These are phyloP conservation scores for Falco berigora DNA, from an alignment of 2,797 vertebrate species.

Conservation along the genomic window DNA sequence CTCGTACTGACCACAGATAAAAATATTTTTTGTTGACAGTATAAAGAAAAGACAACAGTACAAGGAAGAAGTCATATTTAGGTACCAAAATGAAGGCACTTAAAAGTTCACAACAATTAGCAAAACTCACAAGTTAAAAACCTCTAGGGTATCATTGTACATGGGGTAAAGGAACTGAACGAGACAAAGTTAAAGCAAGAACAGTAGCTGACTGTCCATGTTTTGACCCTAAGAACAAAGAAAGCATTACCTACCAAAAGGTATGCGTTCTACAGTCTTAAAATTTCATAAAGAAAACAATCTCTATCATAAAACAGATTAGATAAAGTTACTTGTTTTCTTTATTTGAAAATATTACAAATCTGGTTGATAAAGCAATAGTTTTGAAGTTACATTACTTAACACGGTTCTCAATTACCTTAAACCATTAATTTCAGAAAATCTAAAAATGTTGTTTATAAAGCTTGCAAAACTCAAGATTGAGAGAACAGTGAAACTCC, in stretches of 20 bases:
- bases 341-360: neutral
- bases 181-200: neutral
- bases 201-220: neutral
- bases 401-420: neutral
- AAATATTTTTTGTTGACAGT: neutral
- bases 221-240: neutral
- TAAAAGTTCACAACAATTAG: neutral
- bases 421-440: neutral
- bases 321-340: neutral
- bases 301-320: neutral
- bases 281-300: neutral
- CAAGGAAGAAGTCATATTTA: neutral
- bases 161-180: neutral
- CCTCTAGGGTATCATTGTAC: neutral
- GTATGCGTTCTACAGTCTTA: neutral
- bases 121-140: neutral
- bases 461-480: neutral
- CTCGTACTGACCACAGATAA: neutral
- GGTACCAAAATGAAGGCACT: neutral
- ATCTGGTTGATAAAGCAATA: neutral
- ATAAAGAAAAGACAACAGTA: neutral
- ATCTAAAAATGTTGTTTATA: neutral
- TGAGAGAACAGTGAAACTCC: neutral
- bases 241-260: neutral
- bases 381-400: neutral